phyloP scores from a whole-genome alignment of 2,888 invertebrate genomes.

The Mythimna pallens region DNA sequence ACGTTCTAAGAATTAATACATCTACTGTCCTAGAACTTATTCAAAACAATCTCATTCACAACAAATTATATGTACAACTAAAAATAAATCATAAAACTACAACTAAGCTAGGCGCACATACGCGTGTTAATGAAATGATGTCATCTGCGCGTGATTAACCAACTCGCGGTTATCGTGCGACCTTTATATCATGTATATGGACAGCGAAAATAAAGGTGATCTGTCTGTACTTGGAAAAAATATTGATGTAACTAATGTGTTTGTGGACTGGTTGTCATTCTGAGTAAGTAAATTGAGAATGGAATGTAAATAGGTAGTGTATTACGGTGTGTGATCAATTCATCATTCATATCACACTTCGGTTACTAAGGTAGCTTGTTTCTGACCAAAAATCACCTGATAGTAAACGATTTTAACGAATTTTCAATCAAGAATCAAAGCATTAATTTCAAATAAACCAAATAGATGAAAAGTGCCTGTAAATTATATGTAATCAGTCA shows the following conservation, averaged over 20 bases:
- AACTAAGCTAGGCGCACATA: constrained; percentile 22
- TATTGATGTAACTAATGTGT: constrained; percentile 18
- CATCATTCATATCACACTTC: too few relatives aligned
- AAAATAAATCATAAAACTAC: constrained; percentile 6
- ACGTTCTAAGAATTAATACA: constrained; percentile 8
- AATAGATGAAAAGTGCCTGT: too few relatives aligned
- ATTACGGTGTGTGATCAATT: not conserved
- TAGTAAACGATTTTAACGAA: too few relatives aligned
- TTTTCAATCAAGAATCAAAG: too few relatives aligned
- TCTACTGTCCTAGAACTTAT: not conserved
- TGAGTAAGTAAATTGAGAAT: not conserved
- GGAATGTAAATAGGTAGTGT: not conserved
- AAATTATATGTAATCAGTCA: too few relatives aligned
- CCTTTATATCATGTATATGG: constrained; percentile 53
- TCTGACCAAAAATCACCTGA: too few relatives aligned
- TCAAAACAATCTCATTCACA: constrained; percentile 33
- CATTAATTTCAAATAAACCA: too few relatives aligned
- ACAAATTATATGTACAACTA: constrained; percentile 23
- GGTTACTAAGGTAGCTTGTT: not conserved
- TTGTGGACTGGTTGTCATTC: constrained; percentile 2
- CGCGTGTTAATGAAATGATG: constrained; percentile 67
- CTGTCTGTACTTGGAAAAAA: constrained; percentile 40
- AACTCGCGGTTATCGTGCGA: constrained; percentile 70
- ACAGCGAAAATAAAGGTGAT: constrained; percentile 63
- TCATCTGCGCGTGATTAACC: constrained; percentile 71